Base-by-base conservation (phyloP, 2,888 invertebrate species). In the Notodonta ziczac region DNA sequence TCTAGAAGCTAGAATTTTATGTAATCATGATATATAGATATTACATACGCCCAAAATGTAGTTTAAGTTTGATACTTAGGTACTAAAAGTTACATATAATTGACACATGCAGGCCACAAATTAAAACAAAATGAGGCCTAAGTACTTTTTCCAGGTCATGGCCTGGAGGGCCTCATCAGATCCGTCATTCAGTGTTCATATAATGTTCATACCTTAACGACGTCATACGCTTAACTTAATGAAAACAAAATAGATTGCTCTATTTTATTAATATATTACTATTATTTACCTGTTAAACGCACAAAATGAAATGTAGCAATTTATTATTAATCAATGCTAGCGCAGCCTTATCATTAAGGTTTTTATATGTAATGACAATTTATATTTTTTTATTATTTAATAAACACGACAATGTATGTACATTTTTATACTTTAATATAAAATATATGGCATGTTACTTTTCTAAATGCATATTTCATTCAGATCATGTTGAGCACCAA, bases 361-460 rank as follows among this genome's bases (percentile, higher is more conserved):
- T 24, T 70, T 56, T 74, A 77, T 75, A 77, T 79, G 75, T 74
- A 51, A 72, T 67, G 66, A 75, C 69, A 70, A 73, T 73, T 67
- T 83, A 76, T 78, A 69, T 72, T 57, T 77, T 80, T 80, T 81
- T 83, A 84, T 80, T 84, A 83, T 84, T 83, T 82, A 84, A 82
- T 84, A 84, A 84, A 85, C 82, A 85, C 82, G 73, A 85, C 82
- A 84, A 82, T 83, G 77, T 84, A 83, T 87, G 86, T 89, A 88
- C 57, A 69, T 83, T 76, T 76, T 76, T 84, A 86, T 88, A 88
- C 86, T 76, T 88, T 24, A 84, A 87, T 88, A 88, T 86, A 85
- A 90, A 92, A 91, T 93, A 93, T 93, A 93, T 90, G 91, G 89
- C 91, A 92, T 92, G 92, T 93, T 93, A 93, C 85, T 92, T 90